phyloP scores from a whole-genome alignment of 2,888 invertebrate species.

The Lasioglossum vierecki region DNA sequence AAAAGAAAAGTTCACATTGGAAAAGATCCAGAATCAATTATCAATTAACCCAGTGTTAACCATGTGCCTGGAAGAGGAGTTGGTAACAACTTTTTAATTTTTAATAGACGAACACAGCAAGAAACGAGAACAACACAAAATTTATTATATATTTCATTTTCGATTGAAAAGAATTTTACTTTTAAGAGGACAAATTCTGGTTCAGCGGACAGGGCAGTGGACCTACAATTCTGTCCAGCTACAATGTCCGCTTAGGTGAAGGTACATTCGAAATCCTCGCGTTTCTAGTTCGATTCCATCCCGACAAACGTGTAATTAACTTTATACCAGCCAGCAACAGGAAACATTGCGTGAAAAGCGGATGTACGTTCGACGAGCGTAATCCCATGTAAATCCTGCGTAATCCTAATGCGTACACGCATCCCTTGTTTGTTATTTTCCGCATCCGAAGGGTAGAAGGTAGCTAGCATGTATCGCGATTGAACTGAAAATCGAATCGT shows the following conservation, averaged over 20 bases:
- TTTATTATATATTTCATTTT: no score
- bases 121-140: no score
- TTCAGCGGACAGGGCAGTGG: background rate
- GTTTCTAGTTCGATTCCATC: slow-evolving; percentile 20
- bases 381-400: slow-evolving; percentile 37
- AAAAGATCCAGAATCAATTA: no score
- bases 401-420: slow-evolving; percentile 35
- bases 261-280: slow-evolving; percentile 20
- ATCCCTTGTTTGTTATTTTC: slow-evolving; percentile 28
- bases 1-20: no score
- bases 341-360: slow-evolving; percentile 33
- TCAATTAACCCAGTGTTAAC: no score
- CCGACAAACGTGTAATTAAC: slow-evolving; percentile 31
- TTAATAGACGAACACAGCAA: no score
- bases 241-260: slow-evolving; percentile 7
- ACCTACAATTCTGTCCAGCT: background rate
- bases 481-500: background rate
- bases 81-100: no score
- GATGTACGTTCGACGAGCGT: slow-evolving; percentile 24
- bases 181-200: background rate
- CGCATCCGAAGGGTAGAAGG: background rate
- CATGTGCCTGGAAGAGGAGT: no score
- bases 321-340: slow-evolving; percentile 6
- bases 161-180: no score
- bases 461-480: background rate